Percentiles rank a stretch among this genome's conserved stretches.
phyloP scores from a whole-genome alignment of 2,113 vertebrate species.

The Albula goreensis region DNA sequence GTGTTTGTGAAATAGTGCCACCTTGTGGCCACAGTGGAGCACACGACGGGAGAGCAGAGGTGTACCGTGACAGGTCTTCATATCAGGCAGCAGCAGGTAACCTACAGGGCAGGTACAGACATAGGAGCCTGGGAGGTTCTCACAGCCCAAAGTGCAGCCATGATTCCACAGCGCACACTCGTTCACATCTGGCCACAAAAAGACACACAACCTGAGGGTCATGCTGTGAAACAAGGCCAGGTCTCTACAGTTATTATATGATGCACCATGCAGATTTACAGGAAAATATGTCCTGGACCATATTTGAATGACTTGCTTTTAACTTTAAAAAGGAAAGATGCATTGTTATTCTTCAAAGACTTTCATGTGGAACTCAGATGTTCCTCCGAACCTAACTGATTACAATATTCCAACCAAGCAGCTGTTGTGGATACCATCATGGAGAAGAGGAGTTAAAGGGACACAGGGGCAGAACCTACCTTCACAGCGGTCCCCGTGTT shows the following conservation, averaged over 20 bases:
- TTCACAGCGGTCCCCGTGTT: conserved; percentile 80
- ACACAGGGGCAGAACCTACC: conserved; percentile 62
- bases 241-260: too few species aligned
- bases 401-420: too few species aligned
- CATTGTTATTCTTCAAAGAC: too few species aligned
- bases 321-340: too few species aligned
- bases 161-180: conserved; percentile 91
- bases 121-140: conserved; percentile 89
- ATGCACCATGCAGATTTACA: too few species aligned
- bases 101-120: conserved; percentile 88
- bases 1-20: background rate
- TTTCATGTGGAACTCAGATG: too few species aligned
- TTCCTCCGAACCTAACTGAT: too few species aligned
- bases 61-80: conserved; percentile 84
- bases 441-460: too few species aligned
- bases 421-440: too few species aligned
- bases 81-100: conserved; percentile 82
- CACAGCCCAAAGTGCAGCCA: conserved; percentile 90
- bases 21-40: background rate
- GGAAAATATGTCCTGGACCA: too few species aligned
- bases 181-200: conserved; percentile 79
- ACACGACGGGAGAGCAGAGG: background rate
- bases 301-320: too few species aligned
- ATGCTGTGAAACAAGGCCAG: too few species aligned
- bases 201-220: conserved; percentile 5